Evolutionary conservation across 2,113 vertebrate genomes (phyloP).

Genomic region (Alouatta palliata): DNA sequence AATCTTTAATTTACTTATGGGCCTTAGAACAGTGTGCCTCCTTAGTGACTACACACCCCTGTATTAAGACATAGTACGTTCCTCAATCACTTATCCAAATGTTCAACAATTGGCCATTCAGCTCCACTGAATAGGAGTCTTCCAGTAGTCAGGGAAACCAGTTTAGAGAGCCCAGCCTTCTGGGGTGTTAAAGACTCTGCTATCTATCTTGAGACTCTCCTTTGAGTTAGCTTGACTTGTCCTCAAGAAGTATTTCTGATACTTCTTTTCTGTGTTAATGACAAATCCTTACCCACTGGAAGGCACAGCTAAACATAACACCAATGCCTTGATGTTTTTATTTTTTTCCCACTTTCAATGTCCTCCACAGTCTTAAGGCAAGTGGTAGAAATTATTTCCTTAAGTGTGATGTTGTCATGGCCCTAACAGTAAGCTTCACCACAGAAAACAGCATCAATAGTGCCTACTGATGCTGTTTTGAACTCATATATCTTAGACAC

Average conservation of each 20-base stretch:
- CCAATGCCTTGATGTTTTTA: not conserved
- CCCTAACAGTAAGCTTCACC: not conserved
- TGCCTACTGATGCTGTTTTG: not conserved
- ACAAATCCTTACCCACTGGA: not conserved
- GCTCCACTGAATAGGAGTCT: not conserved
- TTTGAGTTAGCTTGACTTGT: not conserved
- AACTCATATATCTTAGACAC: not conserved
- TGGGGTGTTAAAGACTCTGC: not conserved
- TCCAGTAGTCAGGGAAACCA: not conserved
- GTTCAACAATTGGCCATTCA: not conserved
- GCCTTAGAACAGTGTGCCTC: not conserved
- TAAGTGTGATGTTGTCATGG: not conserved
- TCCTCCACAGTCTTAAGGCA: not conserved
- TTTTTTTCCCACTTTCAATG: not conserved
- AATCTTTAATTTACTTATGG: not conserved
- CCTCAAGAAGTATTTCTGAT: not conserved
- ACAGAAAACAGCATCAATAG: not conserved
- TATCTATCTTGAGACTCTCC: not conserved
- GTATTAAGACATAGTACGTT: not conserved
- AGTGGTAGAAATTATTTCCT: not conserved
- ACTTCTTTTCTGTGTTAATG: not conserved
- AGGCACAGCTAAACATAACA: not conserved
- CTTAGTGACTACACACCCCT: not conserved
- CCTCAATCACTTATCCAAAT: not conserved
- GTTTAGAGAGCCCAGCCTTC: not conserved